These are phyloP conservation scores for Thaleichthys pacificus DNA, from an alignment of 2,797 vertebrate species.

Conservation along the genomic window DNA sequence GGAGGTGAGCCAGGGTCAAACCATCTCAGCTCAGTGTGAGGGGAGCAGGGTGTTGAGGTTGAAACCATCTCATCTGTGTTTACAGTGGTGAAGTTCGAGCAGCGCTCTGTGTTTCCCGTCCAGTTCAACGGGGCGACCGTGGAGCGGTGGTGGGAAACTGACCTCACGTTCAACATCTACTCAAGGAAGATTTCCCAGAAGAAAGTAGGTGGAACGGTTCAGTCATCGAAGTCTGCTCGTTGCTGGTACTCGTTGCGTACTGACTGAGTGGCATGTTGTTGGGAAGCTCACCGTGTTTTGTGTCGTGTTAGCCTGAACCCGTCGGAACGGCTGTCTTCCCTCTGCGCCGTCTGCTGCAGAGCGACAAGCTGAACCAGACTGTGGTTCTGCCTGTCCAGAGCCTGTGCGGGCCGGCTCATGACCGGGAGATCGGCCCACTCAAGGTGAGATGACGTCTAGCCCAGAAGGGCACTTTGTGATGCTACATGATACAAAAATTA, in stretches of 20 bases:
- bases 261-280: not conserved
- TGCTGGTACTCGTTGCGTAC: not conserved
- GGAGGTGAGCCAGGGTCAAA: slow-evolving; percentile 70
- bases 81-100: slow-evolving; percentile 88
- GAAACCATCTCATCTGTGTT: slow-evolving; percentile 34
- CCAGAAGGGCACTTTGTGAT: not conserved
- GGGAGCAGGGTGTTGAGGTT: not conserved
- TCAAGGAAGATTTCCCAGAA: slow-evolving; percentile 80
- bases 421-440: slow-evolving; percentile 76
- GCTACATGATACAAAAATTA: not conserved
- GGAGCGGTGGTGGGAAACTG: slow-evolving; percentile 82
- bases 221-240: not conserved
- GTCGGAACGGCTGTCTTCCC: slow-evolving; percentile 79
- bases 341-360: slow-evolving; percentile 77
- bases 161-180: slow-evolving; percentile 85
- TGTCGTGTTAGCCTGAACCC: slow-evolving; percentile 72
- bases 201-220: slow-evolving; percentile 74
- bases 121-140: slow-evolving; percentile 71
- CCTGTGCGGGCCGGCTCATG: slow-evolving; percentile 56
- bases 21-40: not conserved
- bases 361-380: slow-evolving; percentile 71
- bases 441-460: slow-evolving; percentile 72
- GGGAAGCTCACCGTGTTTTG: slow-evolving; percentile 2
- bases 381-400: slow-evolving; percentile 73
- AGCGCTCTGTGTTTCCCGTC: slow-evolving; percentile 83